Evolutionary conservation across 2,888 invertebrate genomes (phyloP).

Genomic region (Panorpa germanica): DNA sequence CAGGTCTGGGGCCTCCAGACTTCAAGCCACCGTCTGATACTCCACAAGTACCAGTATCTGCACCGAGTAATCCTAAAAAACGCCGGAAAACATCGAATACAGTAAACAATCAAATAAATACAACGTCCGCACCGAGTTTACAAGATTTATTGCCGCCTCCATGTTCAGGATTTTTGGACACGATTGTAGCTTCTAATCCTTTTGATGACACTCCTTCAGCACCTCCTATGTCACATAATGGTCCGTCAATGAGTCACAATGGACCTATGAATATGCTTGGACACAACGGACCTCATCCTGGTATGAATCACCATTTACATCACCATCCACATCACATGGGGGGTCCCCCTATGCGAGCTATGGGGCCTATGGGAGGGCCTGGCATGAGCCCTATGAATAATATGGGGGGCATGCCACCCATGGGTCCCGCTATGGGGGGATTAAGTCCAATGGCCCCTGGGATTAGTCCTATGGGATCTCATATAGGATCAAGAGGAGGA

Average conservation of each 20-base stretch:
- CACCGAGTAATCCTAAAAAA: conserved; percentile 74
- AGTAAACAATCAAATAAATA: conserved; percentile 40
- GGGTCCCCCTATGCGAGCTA: conserved; percentile 36
- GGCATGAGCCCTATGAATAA: conserved; percentile 52
- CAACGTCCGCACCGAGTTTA: conserved; percentile 51
- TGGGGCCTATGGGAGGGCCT: conserved; percentile 33
- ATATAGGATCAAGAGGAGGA: conserved; percentile 34
- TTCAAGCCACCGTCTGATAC: conserved; percentile 55
- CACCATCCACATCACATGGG: conserved; percentile 35
- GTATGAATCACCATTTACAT: conserved; percentile 21
- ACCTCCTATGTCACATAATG: conserved; percentile 29
- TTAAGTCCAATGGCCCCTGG: conserved; percentile 26
- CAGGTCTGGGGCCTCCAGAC: conserved; percentile 48
- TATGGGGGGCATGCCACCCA: conserved; percentile 35
- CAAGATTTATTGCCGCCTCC: conserved; percentile 70
- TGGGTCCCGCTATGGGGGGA: conserved; percentile 35
- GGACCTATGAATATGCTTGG: conserved; percentile 46
- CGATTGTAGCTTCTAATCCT: conserved; percentile 85
- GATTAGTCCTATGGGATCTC: conserved; percentile 28
- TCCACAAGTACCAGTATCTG: conserved; percentile 48
- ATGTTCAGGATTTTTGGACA: conserved; percentile 78
- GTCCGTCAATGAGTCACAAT: conserved; percentile 41
- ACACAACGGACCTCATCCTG: no score
- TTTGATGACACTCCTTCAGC: conserved; percentile 74
- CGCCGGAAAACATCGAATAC: conserved; percentile 64